A percentile compares a stretch with the other conserved stretches of the same genome.
phyloP scores from a whole-genome alignment of 1,140 invertebrate species.

The Aphaenogaster ashmeadi region DNA sequence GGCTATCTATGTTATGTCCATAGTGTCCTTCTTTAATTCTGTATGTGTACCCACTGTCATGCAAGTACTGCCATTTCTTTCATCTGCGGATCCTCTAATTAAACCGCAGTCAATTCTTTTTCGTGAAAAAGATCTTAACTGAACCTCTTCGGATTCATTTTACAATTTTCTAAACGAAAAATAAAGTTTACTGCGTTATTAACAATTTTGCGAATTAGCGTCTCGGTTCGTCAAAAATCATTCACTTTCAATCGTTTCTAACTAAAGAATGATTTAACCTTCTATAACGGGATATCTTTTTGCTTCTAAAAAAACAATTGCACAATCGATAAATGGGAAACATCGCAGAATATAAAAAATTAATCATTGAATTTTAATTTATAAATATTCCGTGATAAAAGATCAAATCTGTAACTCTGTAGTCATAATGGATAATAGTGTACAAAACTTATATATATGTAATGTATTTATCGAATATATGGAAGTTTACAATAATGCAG shows the following conservation, averaged over 20 bases:
- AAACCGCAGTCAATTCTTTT: not conserved
- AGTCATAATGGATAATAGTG: not conserved
- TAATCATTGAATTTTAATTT: not conserved
- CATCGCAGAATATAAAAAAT: not conserved
- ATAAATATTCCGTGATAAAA: not conserved
- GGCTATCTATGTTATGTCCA: constrained; percentile 24
- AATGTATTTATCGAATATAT: not conserved
- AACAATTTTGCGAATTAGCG: not conserved
- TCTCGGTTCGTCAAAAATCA: not conserved
- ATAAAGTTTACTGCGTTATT: not conserved
- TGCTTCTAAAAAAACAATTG: not conserved
- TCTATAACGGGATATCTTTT: not conserved
- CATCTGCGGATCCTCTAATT: not conserved
- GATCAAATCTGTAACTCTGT: not conserved
- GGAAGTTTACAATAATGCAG: not conserved
- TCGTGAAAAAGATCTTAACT: not conserved
- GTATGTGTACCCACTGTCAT: constrained; percentile 42
- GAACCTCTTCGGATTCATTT: not conserved
- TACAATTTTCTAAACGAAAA: not conserved
- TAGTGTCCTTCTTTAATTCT: constrained; percentile 23
- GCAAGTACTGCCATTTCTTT: constrained; percentile 23
- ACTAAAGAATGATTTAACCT: not conserved
- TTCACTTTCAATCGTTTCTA: not conserved
- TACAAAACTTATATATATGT: not conserved
- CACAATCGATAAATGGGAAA: not conserved